These are phyloP conservation scores for Lepeophtheirus nordmannii DNA, from an alignment of 2,888 invertebrate genomes.

Conservation along the genomic window DNA sequence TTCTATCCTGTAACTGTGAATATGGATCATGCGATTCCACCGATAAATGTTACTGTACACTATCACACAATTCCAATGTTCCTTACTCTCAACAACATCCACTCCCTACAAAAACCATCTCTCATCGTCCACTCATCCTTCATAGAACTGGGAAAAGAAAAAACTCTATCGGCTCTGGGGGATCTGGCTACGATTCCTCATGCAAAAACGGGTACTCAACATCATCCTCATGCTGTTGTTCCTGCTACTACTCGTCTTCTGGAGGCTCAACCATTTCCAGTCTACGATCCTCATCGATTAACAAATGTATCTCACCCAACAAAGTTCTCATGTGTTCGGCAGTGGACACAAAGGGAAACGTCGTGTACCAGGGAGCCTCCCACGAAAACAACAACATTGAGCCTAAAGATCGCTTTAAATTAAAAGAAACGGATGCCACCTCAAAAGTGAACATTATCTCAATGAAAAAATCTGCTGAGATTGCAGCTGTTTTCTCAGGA, in stretches of 20 bases:
- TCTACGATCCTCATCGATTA: not conserved
- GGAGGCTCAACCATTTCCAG: not conserved
- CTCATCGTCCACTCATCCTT: not conserved
- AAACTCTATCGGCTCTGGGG: conserved; percentile 4
- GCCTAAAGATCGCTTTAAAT: not conserved
- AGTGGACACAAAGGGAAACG: conserved; percentile 18
- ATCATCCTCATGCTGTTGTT: conserved; percentile 4
- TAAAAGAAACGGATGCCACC: conserved; percentile 23
- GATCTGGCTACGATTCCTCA: conserved; percentile 1
- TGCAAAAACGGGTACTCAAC: not conserved
- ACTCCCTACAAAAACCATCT: conserved; percentile 20
- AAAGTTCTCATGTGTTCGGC: conserved; percentile 18
- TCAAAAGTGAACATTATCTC: conserved; percentile 48
- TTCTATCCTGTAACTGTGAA: conserved; percentile 50
- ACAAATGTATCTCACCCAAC: not conserved
- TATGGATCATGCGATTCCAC: conserved; percentile 58
- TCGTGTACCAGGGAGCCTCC: conserved; percentile 7
- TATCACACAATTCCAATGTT: conserved; percentile 17
- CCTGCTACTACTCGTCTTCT: conserved; percentile 8
- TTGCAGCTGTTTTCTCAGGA: conserved; percentile 68
- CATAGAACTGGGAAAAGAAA: conserved; percentile 1
- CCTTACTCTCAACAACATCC: no score
- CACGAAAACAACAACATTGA: not conserved
- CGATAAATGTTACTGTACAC: conserved; percentile 31
- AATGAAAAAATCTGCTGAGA: conserved; percentile 73